Evolutionary conservation across 1,140 invertebrate genomes (phyloP), one percentile per base, ranked within the genome.

Genomic region (Diabrotica undecimpunctata): DNA sequence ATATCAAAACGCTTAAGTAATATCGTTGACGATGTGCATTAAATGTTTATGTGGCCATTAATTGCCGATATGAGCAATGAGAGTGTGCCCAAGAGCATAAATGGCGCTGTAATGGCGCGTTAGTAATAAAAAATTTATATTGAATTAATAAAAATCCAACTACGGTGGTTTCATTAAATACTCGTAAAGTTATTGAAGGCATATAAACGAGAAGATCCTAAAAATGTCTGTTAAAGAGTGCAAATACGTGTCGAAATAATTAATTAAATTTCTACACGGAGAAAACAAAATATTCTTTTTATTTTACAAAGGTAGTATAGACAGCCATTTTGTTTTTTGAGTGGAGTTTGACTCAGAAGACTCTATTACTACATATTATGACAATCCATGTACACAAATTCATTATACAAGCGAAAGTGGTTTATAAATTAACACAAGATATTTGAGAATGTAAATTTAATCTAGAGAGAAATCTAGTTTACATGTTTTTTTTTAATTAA

Each of bases 1-100:
- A 57, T 57, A 57, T 57, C 55, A 57, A 57, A 57, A 57, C 36
- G 55, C 38, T 38, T n/a, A 57, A 36, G 55, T 57, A 57, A 57
- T 57, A 57, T 36, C 35, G 25, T 57, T 37, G 55, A 57, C 25
- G 36, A 57, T 37, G 37, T 37, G 37, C 55, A 57, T 57, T 38
- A 57, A 57, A 57, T 38, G n/a, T 25, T 57, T 57, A 38, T 38
- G 37, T 12, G 25, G 8, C 25, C 5, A 57, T 57, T 57, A 57
- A 57, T 57, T 6, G 55, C 36, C 37, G n/a, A 57, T 57, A 57
- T 37, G 38, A 55, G 13, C 9, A 14, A 36, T 14, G 13, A 25
- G 54, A 11, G 54, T 55, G 8, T 46, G 41, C 41, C 3, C n/a
- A 46, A 46, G 41, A 46, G 41, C 41, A 10, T 46, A 46, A 46